Base-by-base conservation (phyloP, 53 echinoderm and acorn worm genomes). In the Glandiceps talaboti region DNA sequence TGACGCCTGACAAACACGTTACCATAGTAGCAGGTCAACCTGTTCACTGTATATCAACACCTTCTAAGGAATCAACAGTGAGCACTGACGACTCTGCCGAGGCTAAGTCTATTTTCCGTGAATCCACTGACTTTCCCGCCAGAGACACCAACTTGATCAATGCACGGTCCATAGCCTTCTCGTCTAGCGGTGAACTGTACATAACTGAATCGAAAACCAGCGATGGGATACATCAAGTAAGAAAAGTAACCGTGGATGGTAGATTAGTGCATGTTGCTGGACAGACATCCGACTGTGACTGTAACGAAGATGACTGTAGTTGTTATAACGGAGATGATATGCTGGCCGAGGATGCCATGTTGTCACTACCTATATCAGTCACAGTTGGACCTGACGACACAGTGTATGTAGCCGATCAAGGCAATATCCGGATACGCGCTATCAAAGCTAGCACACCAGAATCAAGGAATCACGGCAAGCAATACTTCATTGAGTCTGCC, bases 181-280 rank as follows among this genome's bases (percentile, higher is more conserved):
- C 99, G 30, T 74, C 64, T 31, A 84, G 31, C 1, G 99, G 99
- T 1, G 91, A 91, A n/a, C 88, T 99, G 14, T 99, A 83, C 30
- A 86, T 99, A 14, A 92, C 99, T 10, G 99, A 99, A 88, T 87
- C 99, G 25, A n/a, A n/a, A n/a, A 91, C 91, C 77, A 82, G 89
- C 74, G 78, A 85, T 20, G 80, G 74, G 0, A 79, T 91, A 73
- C 91, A 99, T 83, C 85, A 93, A 29, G 85, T 99, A 76, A 87
- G 99, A 14, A 76, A 78, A 45, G 83, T 99, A 29, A 84, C 88
- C 30, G 85, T 85, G 26, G 91, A 99, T 29, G 99, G 99, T 0
- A 83, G 79, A 73, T 89, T 99, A 29, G 86, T 89, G 14, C 85
- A 91, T 74, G 89, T 84, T 30, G 93, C 91, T 27, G 99, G 99